Evolutionary conservation across 2,113 vertebrate genomes (phyloP), one percentile per base, ranked within the genome.

Genomic region (Hyla sarda): DNA sequence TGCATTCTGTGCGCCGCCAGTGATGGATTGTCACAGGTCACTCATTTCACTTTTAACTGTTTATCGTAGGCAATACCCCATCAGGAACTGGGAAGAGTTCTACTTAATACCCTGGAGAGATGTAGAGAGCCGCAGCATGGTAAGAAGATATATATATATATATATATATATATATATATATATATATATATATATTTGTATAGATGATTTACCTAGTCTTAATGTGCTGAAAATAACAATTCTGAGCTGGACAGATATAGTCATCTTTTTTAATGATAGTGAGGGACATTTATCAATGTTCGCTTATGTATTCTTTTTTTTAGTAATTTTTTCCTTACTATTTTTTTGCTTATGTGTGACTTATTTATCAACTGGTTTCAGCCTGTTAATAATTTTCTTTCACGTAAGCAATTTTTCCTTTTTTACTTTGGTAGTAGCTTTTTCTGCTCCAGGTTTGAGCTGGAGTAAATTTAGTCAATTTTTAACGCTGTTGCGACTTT

Each of bases 41-140:
- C 65, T 73, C 14, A 47, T 45, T 56, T 56, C 2, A 83, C 13
- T 65, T 77, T 78, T 12, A 9, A 2, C 86, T 90, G 85, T 87
- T 82, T 45, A 92, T 94, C 90, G 92, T 93, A 90, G 98, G 96
- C 97, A 12, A 92, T 99, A 83, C 97, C 97, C 0, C 95, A 96
- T 86, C 90, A 94, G 91, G 95, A 96, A 82, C 90, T 99, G 80
- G 97, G 97, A 87, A 98, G 96, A 94, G 97, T 97, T 88, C 84
- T 99, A 91, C 94, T 99, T 91, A 96, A 92, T 92, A 96, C 97
- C 14, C 91, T 98, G 96, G 96, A 97, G 87, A 95, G 95, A 56
- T 96, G 95, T 91, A 90, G 54, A 65, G 95, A 95, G 82, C 94
- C 94, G 0, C 91, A 95, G 0, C 95, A 95, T 10, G 96, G 97